Percentiles rank a stretch among this genome's conserved stretches.
phyloP scores from a whole-genome alignment of 2,797 vertebrate species.

The Phylloscopus collybita region DNA sequence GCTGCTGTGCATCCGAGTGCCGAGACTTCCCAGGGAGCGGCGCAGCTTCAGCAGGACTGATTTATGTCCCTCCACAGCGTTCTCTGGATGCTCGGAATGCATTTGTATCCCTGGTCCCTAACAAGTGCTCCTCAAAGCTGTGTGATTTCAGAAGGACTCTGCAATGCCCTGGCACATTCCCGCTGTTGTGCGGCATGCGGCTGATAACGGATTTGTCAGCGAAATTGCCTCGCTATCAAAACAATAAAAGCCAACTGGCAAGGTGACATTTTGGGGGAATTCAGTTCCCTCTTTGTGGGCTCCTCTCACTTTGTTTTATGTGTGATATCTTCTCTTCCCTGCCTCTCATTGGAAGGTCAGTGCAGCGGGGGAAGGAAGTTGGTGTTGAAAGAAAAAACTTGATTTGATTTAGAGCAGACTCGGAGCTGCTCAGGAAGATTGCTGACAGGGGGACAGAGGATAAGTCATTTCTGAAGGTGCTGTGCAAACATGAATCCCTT shows the following conservation, averaged over 20 bases:
- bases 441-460: neutral
- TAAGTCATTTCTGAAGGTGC: neutral
- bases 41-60: neutral
- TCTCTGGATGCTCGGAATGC: neutral
- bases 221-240: slow-evolving; percentile 51
- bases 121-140: slow-evolving; percentile 1
- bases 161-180: neutral
- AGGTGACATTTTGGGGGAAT: slow-evolving; percentile 69
- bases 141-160: neutral
- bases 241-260: slow-evolving; percentile 50
- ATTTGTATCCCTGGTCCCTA: neutral
- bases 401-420: slow-evolving; percentile 33
- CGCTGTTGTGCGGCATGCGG: neutral
- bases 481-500: neutral
- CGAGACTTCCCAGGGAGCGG: fast-evolving
- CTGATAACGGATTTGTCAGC: slow-evolving; percentile 43
- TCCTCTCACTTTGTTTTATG: slow-evolving; percentile 51
- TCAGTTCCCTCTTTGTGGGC: slow-evolving; percentile 45
- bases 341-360: slow-evolving; percentile 54
- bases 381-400: slow-evolving; percentile 47
- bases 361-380: neutral
- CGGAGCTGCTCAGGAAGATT: neutral
- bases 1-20: neutral
- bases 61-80: neutral
- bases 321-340: slow-evolving; percentile 45